These are phyloP conservation scores for Caenorhabditis uteleia DNA, from an alignment of 2,888 invertebrate genomes.

Conservation along the genomic window DNA sequence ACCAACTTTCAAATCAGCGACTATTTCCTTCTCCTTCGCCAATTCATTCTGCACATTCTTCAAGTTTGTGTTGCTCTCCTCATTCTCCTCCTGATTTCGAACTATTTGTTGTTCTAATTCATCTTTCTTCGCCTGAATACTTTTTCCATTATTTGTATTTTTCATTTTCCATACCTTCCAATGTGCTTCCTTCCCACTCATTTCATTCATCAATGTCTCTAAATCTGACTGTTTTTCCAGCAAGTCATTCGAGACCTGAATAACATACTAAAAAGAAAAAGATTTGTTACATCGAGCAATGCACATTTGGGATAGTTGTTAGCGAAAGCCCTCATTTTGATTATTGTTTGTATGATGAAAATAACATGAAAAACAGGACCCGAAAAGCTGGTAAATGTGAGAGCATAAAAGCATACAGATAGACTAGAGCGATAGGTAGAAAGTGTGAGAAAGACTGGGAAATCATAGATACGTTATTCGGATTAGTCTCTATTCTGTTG, in stretches of 20 bases:
- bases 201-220: slow-evolving; percentile 20
- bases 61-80: slow-evolving; percentile 23
- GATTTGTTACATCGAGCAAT: not conserved
- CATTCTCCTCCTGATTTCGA: slow-evolving; percentile 50
- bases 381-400: too few species aligned
- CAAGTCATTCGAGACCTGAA: slow-evolving; percentile 36
- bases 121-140: slow-evolving; percentile 28
- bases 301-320: not conserved
- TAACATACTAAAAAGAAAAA: slow-evolving; percentile 36
- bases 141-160: not conserved
- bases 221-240: slow-evolving; percentile 27
- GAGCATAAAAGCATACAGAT: too few species aligned
- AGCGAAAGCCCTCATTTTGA: not conserved
- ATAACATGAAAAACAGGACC: too few species aligned
- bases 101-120: slow-evolving; percentile 48
- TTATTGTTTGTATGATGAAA: too few species aligned
- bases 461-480: too few species aligned
- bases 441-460: too few species aligned
- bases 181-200: slow-evolving; percentile 32
- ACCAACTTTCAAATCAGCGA: slow-evolving; percentile 10
- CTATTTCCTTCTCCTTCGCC: slow-evolving; percentile 23
- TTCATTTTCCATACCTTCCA: slow-evolving; percentile 29
- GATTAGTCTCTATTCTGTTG: too few species aligned
- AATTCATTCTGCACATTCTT: slow-evolving; percentile 27
- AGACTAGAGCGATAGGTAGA: too few species aligned